phyloP scores from a whole-genome alignment of 1,140 invertebrate species.

The Asobara japonica region DNA sequence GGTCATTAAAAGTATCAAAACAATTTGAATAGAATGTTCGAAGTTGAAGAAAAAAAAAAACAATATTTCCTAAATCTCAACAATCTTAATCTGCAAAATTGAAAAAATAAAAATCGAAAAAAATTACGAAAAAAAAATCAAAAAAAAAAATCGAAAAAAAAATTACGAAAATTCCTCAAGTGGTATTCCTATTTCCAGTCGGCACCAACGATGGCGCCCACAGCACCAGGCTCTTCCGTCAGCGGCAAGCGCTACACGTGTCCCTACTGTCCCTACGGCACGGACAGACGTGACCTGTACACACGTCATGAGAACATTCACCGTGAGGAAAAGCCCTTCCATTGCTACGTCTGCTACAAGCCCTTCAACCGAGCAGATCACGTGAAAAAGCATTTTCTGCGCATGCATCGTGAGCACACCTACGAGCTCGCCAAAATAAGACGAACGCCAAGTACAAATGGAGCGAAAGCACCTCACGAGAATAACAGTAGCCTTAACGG shows the following conservation, averaged over 20 bases:
- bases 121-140: too few relatives aligned
- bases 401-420: conserved; percentile 87
- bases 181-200: too few relatives aligned
- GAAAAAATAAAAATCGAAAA: too few relatives aligned
- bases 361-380: conserved; percentile 95
- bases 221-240: conserved; percentile 41
- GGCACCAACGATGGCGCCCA: conserved; percentile 43
- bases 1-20: too few relatives aligned
- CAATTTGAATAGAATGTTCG: too few relatives aligned
- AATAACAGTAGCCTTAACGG: conserved; percentile 29
- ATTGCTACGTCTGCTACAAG: conserved; percentile 90
- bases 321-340: conserved; percentile 91
- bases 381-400: conserved; percentile 91
- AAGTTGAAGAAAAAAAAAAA: too few relatives aligned
- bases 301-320: conserved; percentile 97
- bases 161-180: too few relatives aligned
- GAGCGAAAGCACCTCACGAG: conserved; percentile 14
- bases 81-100: too few relatives aligned
- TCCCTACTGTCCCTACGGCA: conserved; percentile 87
- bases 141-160: neutral
- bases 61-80: too few relatives aligned
- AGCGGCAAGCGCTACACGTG: conserved; percentile 83
- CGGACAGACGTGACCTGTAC: conserved; percentile 91
- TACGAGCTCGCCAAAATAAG: conserved; percentile 88
- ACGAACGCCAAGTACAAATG: conserved; percentile 53